phyloP scores from a whole-genome alignment of 2,113 vertebrate species.

The Pteropus alecto region DNA sequence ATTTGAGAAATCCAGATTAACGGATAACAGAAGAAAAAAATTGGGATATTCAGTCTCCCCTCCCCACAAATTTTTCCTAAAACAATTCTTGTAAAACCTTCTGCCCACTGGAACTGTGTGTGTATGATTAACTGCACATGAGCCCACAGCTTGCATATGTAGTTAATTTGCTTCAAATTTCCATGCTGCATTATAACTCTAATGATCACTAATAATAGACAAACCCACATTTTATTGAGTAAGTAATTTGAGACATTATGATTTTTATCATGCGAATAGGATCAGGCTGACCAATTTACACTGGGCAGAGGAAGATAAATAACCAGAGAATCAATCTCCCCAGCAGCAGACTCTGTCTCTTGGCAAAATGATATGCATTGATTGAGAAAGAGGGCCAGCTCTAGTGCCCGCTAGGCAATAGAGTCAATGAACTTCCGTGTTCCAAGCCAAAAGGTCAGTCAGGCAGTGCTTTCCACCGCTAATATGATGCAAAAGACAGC shows the following conservation, averaged over 20 bases:
- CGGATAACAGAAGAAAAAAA: conserved; percentile 16
- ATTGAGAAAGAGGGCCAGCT: conserved; percentile 63
- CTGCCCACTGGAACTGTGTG: conserved; percentile 79
- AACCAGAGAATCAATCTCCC: conserved; percentile 82
- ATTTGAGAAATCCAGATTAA: conserved; percentile 72
- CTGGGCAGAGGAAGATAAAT: conserved; percentile 83
- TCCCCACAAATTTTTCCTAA: conserved; percentile 80
- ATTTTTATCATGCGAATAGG: conserved; percentile 83
- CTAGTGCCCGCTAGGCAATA: conserved; percentile 56
- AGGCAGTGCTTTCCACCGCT: background rate
- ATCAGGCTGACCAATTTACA: conserved; percentile 85
- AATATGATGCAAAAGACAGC: accelerated
- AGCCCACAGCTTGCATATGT: conserved; percentile 84
- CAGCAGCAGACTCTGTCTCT: conserved; percentile 74
- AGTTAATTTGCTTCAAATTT: conserved; percentile 88
- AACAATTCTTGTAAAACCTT: conserved; percentile 76
- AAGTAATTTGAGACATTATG: conserved; percentile 88
- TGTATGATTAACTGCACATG: conserved; percentile 86
- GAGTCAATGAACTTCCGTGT: conserved; percentile 72
- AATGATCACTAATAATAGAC: conserved; percentile 90
- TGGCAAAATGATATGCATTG: conserved; percentile 78
- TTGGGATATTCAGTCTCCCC: conserved; percentile 61
- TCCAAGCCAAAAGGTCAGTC: conserved; percentile 40
- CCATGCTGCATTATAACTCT: conserved; percentile 87
- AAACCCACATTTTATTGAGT: conserved; percentile 90